Evolutionary conservation across 1,140 invertebrate genomes (phyloP), one percentile per base, ranked within the genome.

Genomic region (Delia radicum): DNA sequence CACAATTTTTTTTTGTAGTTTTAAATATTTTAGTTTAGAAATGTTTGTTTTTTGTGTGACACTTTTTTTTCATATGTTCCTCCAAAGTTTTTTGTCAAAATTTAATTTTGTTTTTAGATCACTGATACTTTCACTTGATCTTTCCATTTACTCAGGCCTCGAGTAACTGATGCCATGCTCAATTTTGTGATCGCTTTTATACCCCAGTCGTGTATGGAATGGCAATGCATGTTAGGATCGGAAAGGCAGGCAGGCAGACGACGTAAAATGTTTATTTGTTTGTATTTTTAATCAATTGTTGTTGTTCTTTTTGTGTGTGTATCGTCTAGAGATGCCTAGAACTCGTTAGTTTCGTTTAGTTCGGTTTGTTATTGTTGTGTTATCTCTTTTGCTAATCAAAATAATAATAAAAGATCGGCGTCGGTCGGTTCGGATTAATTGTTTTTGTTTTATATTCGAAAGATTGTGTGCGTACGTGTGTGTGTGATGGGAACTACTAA

Each of bases 101-200:
- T 74, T 81, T 69, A 85, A 78, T 78, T 85, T 81, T 77, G 77
- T 81, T 79, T 81, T 83, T 78, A 83, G 83, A 85, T 80, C 83
- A 85, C 83, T 85, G 73, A 83, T 78, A 79, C 77, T 79, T 80
- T 82, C 83, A 85, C 83, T 85, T 85, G 83, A 85, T 85, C 83
- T 85, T 85, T 85, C 83, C 83, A 85, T 85, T 81, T 85, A 85
- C 83, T 85, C 81, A 77, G 78, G 65, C 76, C 79, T 81, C 80
- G 78, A 85, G 83, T 81, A 83, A 85, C 83, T 85, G 81, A 85
- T 83, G 81, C 75, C 78, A 75, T 74, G 73, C 77, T 26, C 27
- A 13, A 62, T 63, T n/a, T 27, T 62, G 8, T 18, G 28, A 73
- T 61, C 74, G 77, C 79, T 85, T 85, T 80, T 85, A 85, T 85